Percentiles rank a stretch among this genome's conserved stretches.
Evolutionary conservation across 2,113 vertebrate species (phyloP).

Genomic region (Hippoglossus stenolepis): DNA sequence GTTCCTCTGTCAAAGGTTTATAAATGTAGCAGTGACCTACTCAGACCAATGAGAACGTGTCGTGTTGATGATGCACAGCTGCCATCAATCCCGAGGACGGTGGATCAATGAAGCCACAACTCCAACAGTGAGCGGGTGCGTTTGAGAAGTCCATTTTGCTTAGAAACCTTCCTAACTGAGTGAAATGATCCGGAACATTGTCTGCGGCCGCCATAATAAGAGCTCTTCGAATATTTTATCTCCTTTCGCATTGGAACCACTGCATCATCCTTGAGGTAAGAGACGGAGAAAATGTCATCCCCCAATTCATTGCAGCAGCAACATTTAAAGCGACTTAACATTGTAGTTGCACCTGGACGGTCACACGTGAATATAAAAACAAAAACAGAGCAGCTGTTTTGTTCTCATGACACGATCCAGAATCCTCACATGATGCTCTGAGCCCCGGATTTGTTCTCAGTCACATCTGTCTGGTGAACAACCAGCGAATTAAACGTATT

Average conservation of each 20-base stretch:
- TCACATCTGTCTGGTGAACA: not conserved
- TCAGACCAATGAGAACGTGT: conserved; percentile 32
- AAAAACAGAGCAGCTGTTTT: not conserved
- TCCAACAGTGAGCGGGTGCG: not conserved
- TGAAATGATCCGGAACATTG: not conserved
- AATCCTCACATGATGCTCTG: not conserved
- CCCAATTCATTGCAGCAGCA: no score
- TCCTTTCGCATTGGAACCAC: no score
- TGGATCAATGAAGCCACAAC: not conserved
- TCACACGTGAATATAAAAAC: no score
- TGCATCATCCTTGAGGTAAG: not conserved
- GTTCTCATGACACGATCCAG: not conserved
- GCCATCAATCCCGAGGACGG: conserved; percentile 9
- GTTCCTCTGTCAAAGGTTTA: not conserved
- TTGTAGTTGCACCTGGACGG: no score
- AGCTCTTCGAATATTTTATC: no score
- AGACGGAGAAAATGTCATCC: no score
- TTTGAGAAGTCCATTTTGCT: not conserved
- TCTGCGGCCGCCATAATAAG: no score
- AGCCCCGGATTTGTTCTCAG: no score
- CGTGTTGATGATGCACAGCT: conserved; percentile 20
- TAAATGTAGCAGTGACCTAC: conserved; percentile 1
- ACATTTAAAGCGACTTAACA: no score
- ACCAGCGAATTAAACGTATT: not conserved
- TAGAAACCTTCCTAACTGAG: not conserved